These are phyloP conservation scores for Polyergus mexicanus DNA, from an alignment of 1,140 invertebrate species.

Conservation along the genomic window DNA sequence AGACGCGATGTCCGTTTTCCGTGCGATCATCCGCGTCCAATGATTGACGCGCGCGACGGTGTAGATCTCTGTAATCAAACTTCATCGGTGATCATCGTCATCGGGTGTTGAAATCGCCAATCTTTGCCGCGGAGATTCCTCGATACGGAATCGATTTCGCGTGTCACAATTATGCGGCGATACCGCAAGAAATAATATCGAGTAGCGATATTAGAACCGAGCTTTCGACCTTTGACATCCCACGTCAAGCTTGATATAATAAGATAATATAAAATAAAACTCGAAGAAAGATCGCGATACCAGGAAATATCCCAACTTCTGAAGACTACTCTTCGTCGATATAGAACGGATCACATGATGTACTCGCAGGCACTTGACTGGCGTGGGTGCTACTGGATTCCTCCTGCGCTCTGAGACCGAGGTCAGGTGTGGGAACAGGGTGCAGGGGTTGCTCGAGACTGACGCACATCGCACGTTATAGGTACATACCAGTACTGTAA, in stretches of 20 bases:
- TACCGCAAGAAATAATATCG: constrained; percentile 13
- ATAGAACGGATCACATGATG: constrained; percentile 48
- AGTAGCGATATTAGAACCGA: not conserved
- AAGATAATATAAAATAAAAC: not conserved
- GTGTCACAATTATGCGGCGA: constrained; percentile 24
- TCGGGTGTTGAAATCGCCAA: not conserved
- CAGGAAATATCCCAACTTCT: not conserved
- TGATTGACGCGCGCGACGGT: constrained; percentile 4
- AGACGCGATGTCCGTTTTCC: not conserved
- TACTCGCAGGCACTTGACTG: constrained; percentile 43
- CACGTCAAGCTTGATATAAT: not conserved
- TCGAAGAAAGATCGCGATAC: not conserved
- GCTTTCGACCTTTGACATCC: not conserved
- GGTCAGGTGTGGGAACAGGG: constrained; percentile 56
- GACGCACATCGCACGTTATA: constrained; percentile 38
- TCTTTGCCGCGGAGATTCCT: not conserved
- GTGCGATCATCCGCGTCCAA: not conserved
- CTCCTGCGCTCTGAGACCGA: constrained; percentile 50
- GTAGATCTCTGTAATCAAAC: not conserved
- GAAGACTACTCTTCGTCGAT: constrained; percentile 1
- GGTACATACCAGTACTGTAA: not conserved
- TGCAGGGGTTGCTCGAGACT: constrained; percentile 50
- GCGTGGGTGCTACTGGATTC: constrained; percentile 73
- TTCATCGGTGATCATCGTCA: not conserved
- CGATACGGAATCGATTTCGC: not conserved